phyloP scores from a whole-genome alignment of 1,140 invertebrate species.

The Leguminivora glycinivorella region DNA sequence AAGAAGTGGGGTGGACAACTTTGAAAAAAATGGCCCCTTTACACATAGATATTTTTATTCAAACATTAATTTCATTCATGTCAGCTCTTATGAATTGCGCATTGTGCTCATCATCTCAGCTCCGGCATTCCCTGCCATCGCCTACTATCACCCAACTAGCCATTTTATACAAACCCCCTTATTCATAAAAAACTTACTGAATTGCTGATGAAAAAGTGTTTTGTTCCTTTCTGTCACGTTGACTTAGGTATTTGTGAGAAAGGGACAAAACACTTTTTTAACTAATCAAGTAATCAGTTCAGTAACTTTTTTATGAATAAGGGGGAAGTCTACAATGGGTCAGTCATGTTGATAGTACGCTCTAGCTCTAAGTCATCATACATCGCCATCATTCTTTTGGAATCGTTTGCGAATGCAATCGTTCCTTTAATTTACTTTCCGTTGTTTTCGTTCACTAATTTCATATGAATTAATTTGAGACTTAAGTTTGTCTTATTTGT shows the following conservation, averaged over 20 bases:
- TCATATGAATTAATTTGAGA: slow-evolving; percentile 30
- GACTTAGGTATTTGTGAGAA: too few relatives aligned
- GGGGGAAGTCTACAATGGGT: not conserved
- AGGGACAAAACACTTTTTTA: too few relatives aligned
- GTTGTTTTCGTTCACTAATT: slow-evolving; percentile 28
- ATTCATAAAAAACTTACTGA: too few relatives aligned
- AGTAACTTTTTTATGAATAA: too few relatives aligned
- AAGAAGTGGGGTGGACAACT: too few relatives aligned
- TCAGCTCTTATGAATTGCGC: too few relatives aligned
- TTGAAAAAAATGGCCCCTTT: too few relatives aligned
- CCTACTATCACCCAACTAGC: not conserved
- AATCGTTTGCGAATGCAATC: slow-evolving; percentile 24
- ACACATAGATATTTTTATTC: too few relatives aligned
- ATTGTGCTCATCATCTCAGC: not conserved
- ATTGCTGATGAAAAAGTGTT: too few relatives aligned
- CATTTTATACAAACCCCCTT: too few relatives aligned
- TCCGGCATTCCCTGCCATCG: not conserved
- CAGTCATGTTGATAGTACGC: not conserved
- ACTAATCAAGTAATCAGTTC: too few relatives aligned
- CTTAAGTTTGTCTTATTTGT: slow-evolving; percentile 39
- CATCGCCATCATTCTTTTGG: slow-evolving; percentile 33
- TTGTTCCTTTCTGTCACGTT: too few relatives aligned
- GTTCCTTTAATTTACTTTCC: slow-evolving; percentile 23
- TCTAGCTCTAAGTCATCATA: slow-evolving; percentile 28
- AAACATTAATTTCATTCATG: not conserved